Evolutionary conservation across 2,888 invertebrate species (phyloP).

Genomic region (Altica lythri): DNA sequence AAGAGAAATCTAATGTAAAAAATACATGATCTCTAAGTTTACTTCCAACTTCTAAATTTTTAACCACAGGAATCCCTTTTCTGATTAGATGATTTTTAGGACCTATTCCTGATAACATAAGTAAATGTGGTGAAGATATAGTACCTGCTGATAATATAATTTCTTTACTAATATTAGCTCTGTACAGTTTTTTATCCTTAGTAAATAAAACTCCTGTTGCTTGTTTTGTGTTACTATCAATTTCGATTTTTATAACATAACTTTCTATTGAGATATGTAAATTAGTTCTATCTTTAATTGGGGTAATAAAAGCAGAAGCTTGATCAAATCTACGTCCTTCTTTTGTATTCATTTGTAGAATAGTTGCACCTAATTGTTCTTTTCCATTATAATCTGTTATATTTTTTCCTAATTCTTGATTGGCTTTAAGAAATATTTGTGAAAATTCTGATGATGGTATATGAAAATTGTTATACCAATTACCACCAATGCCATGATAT

Average conservation of each 20-base stretch:
- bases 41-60: slow-evolving; percentile 73
- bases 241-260: slow-evolving; percentile 64
- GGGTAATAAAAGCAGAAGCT: slow-evolving; percentile 74
- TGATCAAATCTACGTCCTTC: slow-evolving; percentile 76
- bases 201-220: slow-evolving; percentile 70
- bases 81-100: slow-evolving; percentile 64
- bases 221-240: slow-evolving; percentile 65
- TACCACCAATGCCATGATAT: slow-evolving; percentile 25
- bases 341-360: slow-evolving; percentile 69
- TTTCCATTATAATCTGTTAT: slow-evolving; percentile 72
- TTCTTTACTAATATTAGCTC: slow-evolving; percentile 67
- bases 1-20: slow-evolving; percentile 69
- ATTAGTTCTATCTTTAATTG: slow-evolving; percentile 66
- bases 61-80: slow-evolving; percentile 64
- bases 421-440: slow-evolving; percentile 15
- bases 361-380: slow-evolving; percentile 66
- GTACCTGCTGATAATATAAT: slow-evolving; percentile 78
- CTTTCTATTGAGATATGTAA: slow-evolving; percentile 71
- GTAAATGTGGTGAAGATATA: slow-evolving; percentile 75
- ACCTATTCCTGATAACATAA: background rate
- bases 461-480: slow-evolving; percentile 13
- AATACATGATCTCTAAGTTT: slow-evolving; percentile 79
- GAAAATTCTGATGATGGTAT: slow-evolving; percentile 11
- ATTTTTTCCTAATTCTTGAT: slow-evolving; percentile 68
- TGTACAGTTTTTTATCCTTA: slow-evolving; percentile 57